Base-by-base conservation (phyloP, 2,888 invertebrate genomes). In the Aphodius sticticus region DNA sequence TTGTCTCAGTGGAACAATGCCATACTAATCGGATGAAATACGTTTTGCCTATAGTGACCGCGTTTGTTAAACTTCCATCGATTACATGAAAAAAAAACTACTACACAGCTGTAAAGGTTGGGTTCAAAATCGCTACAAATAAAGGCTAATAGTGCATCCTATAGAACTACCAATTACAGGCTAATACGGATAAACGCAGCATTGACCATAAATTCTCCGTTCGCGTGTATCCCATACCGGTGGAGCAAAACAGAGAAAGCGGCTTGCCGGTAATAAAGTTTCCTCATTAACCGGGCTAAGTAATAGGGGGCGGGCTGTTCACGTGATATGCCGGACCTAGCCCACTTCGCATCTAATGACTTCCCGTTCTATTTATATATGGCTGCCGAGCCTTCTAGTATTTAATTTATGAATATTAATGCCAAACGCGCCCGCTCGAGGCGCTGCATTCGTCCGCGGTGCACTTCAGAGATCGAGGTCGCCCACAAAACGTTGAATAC, bases 401-500 rank as follows among this genome's bases (percentile, higher is more conserved):
- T 74, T 74, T 74, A 74, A 74, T 74, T 74, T 74, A 37, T 74
- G 35, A 74, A 74, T 74, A 74, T 74, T 74, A 74, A 74, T 74
- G 74, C 9, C 16, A 15, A 14, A 16, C 26, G 71, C 26, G 71
- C 74, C 74, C n/a, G 16, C n/a, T 37, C 9, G n/a, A 7, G 35
- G 74, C 37, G 71, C 26, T 74, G 36, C 74, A 74, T n/a, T n/a
- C 74, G 16, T 36, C 74, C n/a, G n/a, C 35, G n/a, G 74, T n/a
- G 35, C 37, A 74, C 35, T 12, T 26, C 53, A 53, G 53, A 53
- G 26, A 26, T 2, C 26, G 26, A 53, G 9, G 53, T 9, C 53
- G 53, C 9, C 53, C 9, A 53, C 53, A 5, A 9, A 53, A 12
- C 53, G 53, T 53, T 12, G 7, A 53, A 7, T 9, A 5, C 7